Percentiles rank a stretch among this genome's conserved stretches.
Evolutionary conservation across 1,140 invertebrate genomes (phyloP).

Genomic region (Drosophila kepulauana): DNA sequence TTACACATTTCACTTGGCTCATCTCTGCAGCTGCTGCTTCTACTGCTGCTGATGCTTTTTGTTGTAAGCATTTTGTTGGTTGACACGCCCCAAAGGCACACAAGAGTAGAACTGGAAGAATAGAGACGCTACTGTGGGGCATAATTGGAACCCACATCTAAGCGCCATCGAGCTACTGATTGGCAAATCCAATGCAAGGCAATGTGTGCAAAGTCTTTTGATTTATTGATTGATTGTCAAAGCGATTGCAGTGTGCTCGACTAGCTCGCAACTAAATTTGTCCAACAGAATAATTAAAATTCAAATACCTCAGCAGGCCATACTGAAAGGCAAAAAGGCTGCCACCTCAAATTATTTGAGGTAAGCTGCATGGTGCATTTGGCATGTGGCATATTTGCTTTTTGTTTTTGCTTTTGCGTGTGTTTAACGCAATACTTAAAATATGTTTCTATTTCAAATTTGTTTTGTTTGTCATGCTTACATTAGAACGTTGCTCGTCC

Average conservation of each 20-base stretch:
- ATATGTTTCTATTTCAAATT: constrained; percentile 48
- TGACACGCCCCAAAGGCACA: constrained; percentile 50
- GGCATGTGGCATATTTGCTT: constrained; percentile 1
- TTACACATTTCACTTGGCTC: constrained; percentile 78
- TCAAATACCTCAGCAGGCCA: constrained; percentile 47
- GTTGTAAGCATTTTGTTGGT: constrained; percentile 58
- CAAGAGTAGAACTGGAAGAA: constrained; percentile 31
- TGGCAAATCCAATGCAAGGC: constrained; percentile 55
- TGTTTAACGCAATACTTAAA: constrained; percentile 13
- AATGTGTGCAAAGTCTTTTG: constrained; percentile 53
- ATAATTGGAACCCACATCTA: constrained; percentile 69
- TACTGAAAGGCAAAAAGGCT: neutral
- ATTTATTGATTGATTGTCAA: constrained; percentile 79
- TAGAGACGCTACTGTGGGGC: constrained; percentile 23
- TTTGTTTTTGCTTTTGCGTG: constrained; percentile 26
- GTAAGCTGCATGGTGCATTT: constrained; percentile 26
- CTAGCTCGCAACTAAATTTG: constrained; percentile 16
- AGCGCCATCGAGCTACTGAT: constrained; percentile 39
- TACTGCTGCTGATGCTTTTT: constrained; percentile 43
- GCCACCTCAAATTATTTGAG: constrained; percentile 16
- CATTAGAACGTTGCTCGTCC: constrained; percentile 51
- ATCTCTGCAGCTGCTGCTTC: constrained; percentile 33
- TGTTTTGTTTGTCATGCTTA: constrained; percentile 26
- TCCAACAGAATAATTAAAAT: constrained; percentile 64
- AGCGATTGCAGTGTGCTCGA: constrained; percentile 57